Conservation (phyloP, 2,888 invertebrate genomes). For the Chrysopilus asiliformis region DNA sequence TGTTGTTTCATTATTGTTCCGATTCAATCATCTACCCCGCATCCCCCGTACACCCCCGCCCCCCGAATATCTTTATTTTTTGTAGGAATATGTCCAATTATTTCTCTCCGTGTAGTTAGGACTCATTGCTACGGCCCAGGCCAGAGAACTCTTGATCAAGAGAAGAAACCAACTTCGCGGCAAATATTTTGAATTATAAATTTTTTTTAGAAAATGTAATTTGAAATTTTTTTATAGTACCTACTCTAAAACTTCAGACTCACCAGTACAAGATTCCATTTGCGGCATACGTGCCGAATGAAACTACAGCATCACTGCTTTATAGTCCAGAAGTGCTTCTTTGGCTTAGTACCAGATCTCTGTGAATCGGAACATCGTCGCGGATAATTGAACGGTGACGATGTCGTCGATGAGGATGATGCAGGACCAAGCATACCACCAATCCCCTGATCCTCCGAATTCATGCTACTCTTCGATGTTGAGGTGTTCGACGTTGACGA, state of each 20-base stretch:
- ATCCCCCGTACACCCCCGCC: too few relatives aligned
- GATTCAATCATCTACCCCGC: too few relatives aligned
- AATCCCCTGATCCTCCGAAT: slow-evolving; percentile 32
- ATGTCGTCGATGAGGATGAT: slow-evolving; percentile 18
- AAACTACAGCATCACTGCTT: slow-evolving; percentile 36
- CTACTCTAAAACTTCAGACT: slow-evolving; percentile 20
- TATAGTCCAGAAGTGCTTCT: slow-evolving; percentile 36
- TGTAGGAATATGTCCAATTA: too few relatives aligned
- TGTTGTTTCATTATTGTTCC: too few relatives aligned
- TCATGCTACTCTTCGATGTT: slow-evolving; percentile 35
- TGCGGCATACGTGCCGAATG: slow-evolving; percentile 28
- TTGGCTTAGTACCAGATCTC: slow-evolving; percentile 29
- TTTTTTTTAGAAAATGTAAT: not conserved
- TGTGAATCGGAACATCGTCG: slow-evolving; percentile 32
- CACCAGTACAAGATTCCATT: slow-evolving; percentile 34
- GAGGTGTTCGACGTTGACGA: slow-evolving; percentile 34
- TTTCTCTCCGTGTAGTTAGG: too few relatives aligned
- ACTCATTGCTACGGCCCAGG: too few relatives aligned
- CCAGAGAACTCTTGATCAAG: too few relatives aligned
- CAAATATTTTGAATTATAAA: too few relatives aligned
- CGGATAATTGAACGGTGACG: slow-evolving; percentile 29
- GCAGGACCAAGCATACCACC: slow-evolving; percentile 22
- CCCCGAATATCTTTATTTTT: too few relatives aligned
- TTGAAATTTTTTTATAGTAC: too few relatives aligned
- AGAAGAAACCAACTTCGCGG: too few relatives aligned